Evolutionary conservation across 2,888 invertebrate species (phyloP), one percentile per base, ranked within the genome.

Genomic region (Spialia ferax): DNA sequence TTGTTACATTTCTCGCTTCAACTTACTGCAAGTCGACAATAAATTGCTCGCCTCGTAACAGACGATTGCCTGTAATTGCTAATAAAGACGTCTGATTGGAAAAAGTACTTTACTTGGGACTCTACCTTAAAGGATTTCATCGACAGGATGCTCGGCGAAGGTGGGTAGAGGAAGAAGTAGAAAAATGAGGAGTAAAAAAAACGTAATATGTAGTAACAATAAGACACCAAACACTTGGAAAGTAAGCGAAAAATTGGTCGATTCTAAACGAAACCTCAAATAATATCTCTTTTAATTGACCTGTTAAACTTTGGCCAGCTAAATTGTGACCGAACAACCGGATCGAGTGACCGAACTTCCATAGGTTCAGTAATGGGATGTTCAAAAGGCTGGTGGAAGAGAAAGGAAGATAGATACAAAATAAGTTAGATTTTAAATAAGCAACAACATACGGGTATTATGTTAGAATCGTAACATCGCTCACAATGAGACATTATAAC

Each of bases 1-100:
- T 66, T 66, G 66, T 66, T 66, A 66, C 26, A 54, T 52, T 66
- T 66, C 66, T 66, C 60, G 52, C 62, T 60, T 60, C 52, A 54
- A 66, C 60, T 66, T 60, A 60, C 59, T 59, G 65, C 38, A 32
- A 60, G 54, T 52, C 60, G 45, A 66, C 52, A 60, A 66, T 66
- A 60, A 66, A 66, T 66, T 60, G 66, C 66, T 60, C 60, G 62
- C 62, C 42, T 42, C 60, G 54, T 52, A 29, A 66, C 13, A 60
- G 45, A 32, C 60, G 66, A 66, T 66, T 66, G 60, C 66, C 29
- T 60, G 60, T 66, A 66, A 66, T 66, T 66, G 66, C 66, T 60
- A 66, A 66, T 60, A 52, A 60, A 66, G 66, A 32, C 66, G 22
- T 42, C 32, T 22, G 66, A 54, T 23, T 22, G 48, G 15, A 45